These are phyloP conservation scores for Nilaparvata lugens DNA, from an alignment of 1,140 invertebrate species.

Conservation along the genomic window DNA sequence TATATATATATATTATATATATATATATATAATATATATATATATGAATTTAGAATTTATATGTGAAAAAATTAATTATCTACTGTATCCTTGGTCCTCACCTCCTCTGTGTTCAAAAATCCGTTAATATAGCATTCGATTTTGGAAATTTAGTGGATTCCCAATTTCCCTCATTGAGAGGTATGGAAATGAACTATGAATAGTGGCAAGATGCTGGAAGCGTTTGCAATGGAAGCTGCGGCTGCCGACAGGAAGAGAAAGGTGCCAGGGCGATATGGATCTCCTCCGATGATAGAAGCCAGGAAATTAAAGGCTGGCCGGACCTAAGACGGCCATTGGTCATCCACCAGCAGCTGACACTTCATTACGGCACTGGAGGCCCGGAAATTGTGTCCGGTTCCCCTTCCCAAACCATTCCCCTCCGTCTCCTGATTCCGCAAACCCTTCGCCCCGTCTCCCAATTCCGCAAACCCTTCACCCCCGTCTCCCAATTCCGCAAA, in stretches of 20 bases:
- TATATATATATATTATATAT: no score
- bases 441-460: not conserved
- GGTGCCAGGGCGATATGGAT: slow-evolving; percentile 5
- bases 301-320: slow-evolving; percentile 1
- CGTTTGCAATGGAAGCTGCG: not conserved
- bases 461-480: no score
- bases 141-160: no score
- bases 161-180: no score
- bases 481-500: not conserved
- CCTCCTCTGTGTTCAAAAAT: no score
- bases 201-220: not conserved
- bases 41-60: no score
- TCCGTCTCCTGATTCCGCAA: not conserved
- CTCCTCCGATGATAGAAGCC: not conserved
- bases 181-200: no score
- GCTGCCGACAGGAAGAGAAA: not conserved
- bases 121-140: no score
- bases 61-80: no score
- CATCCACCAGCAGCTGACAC: not conserved
- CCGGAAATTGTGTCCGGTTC: slow-evolving; percentile 2
- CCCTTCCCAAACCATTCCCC: no score
- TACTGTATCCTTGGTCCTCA: no score
- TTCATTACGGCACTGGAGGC: not conserved
- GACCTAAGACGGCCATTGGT: slow-evolving; percentile 4
- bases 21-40: no score